Evolutionary conservation across 2,797 vertebrate species (phyloP).

Genomic region (Cossypha niveicapilla): DNA sequence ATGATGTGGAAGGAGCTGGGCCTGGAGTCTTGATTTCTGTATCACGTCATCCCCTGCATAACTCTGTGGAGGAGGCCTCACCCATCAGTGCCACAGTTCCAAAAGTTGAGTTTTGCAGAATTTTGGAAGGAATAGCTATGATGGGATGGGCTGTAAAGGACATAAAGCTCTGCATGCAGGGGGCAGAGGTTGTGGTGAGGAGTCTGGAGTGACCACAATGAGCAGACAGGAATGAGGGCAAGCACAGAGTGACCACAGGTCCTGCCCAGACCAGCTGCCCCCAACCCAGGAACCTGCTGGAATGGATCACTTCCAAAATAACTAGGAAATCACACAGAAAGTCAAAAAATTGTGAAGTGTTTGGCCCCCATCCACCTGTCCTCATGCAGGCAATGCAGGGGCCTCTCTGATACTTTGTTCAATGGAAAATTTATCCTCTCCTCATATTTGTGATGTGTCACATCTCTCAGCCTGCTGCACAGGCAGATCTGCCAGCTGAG

Average conservation of each 20-base stretch:
- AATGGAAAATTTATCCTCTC: background rate
- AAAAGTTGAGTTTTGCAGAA: background rate
- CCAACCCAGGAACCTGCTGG: background rate
- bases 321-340: background rate
- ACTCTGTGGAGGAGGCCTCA: background rate
- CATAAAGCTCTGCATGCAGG: background rate
- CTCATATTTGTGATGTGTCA: background rate
- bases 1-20: background rate
- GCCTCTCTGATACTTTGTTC: background rate
- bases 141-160: background rate
- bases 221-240: background rate
- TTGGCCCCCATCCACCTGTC: background rate
- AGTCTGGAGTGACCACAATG: background rate
- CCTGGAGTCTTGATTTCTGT: background rate
- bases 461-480: background rate
- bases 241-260: background rate
- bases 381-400: background rate
- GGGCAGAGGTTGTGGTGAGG: background rate
- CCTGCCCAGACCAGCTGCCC: background rate
- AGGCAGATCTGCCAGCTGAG: background rate
- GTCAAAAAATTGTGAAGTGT: background rate
- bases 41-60: background rate
- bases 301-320: background rate
- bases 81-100: background rate
- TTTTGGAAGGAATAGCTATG: background rate